Evolutionary conservation across 2,888 invertebrate species (phyloP).

Genomic region (Nephrotoma appendiculata): DNA sequence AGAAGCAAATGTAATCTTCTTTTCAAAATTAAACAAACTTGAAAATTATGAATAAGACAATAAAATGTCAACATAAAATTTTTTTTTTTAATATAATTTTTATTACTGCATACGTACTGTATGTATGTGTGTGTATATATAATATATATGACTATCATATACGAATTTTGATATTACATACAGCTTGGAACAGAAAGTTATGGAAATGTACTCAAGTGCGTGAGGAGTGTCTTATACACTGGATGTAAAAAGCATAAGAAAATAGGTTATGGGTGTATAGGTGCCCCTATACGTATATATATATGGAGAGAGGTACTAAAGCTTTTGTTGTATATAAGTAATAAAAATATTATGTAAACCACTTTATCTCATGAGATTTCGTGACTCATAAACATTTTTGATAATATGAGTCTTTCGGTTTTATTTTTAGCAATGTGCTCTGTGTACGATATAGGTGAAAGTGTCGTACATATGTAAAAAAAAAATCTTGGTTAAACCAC

Average conservation of each 20-base stretch:
- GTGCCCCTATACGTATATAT: not conserved
- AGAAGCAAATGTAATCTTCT: not conserved
- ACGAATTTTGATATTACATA: not conserved
- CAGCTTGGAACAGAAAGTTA: not conserved
- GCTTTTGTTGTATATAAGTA: not conserved
- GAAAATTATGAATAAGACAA: not conserved
- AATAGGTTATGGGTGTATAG: not conserved
- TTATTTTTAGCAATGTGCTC: not conserved
- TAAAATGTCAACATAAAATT: not conserved
- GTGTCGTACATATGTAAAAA: not conserved
- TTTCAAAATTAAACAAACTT: not conserved
- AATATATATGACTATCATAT: not conserved
- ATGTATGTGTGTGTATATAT: not conserved
- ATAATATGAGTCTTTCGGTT: not conserved
- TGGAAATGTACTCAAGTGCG: not conserved
- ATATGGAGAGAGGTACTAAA: too few species aligned
- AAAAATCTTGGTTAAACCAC: not conserved
- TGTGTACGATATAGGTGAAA: not conserved
- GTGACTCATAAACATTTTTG: not conserved
- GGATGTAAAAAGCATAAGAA: not conserved
- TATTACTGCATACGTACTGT: not conserved
- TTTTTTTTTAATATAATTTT: not conserved
- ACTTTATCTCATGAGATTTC: not conserved
- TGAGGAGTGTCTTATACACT: not conserved
- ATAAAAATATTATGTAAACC: not conserved